Evolutionary conservation across 2,888 invertebrate genomes (phyloP).

Genomic region (Apamea crenata): DNA sequence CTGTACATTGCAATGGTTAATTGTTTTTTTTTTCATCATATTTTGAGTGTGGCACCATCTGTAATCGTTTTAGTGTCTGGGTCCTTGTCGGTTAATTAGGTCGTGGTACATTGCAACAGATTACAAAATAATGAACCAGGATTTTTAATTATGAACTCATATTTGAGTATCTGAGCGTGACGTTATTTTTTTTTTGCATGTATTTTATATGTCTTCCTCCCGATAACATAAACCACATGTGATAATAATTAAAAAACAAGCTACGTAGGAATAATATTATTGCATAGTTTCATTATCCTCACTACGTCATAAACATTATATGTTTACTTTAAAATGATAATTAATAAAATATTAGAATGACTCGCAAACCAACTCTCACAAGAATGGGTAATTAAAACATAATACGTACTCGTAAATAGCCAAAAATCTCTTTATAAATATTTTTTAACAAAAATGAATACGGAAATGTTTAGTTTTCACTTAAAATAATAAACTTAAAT

Average conservation of each 20-base stretch:
- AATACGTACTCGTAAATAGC: not conserved
- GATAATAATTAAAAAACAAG: not conserved
- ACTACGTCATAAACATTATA: not conserved
- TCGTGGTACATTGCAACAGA: not conserved
- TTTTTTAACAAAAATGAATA: conserved; percentile 3
- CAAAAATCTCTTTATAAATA: not conserved
- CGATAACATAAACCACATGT: too few relatives aligned
- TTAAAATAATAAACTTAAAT: conserved; percentile 13
- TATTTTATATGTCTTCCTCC: conserved; percentile 1
- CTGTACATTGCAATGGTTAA: not conserved
- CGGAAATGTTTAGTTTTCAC: conserved; percentile 28
- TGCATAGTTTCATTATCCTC: not conserved
- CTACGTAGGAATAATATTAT: not conserved
- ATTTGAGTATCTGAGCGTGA: not conserved
- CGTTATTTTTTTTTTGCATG: not conserved
- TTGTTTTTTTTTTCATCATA: not conserved
- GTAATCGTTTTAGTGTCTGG: not conserved
- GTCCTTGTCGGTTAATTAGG: not conserved
- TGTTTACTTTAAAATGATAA: not conserved
- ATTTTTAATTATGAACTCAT: not conserved
- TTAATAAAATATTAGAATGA: not conserved
- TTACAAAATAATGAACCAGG: not conserved
- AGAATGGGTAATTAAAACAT: conserved; percentile 14
- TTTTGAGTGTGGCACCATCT: not conserved
- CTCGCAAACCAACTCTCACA: conserved; percentile 29